phyloP scores from a whole-genome alignment of 2,797 vertebrate species.

The Pseudopleuronectes americanus region DNA sequence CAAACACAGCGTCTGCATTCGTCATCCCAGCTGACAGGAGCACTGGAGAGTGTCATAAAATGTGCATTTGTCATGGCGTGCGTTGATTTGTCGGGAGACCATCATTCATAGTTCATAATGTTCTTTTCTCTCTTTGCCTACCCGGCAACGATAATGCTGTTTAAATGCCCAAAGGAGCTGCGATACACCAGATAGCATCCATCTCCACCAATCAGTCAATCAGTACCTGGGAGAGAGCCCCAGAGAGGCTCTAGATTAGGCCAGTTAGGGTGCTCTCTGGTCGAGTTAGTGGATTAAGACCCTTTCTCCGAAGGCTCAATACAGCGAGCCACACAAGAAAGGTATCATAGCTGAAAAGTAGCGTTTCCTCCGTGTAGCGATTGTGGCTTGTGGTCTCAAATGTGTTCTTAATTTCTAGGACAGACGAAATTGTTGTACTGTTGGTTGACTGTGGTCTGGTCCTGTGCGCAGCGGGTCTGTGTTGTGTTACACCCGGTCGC shows the following conservation, averaged over 20 bases:
- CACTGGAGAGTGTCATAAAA: constrained; percentile 72
- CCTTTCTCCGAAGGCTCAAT: constrained; percentile 59
- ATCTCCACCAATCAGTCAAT: constrained; percentile 81
- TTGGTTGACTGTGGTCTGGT: constrained; percentile 56
- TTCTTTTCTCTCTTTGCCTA: constrained; percentile 57
- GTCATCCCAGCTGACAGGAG: constrained; percentile 66
- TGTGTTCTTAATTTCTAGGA: constrained; percentile 70
- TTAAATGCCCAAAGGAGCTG: constrained; percentile 76
- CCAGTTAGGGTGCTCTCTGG: constrained; percentile 74
- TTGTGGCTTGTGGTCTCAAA: constrained; percentile 69
- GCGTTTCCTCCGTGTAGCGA: constrained; percentile 51
- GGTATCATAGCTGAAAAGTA: constrained; percentile 55
- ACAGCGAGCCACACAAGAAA: constrained; percentile 51
- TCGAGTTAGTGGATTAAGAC: constrained; percentile 78
- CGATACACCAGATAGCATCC: constrained; percentile 76
- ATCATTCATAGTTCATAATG: constrained; percentile 79
- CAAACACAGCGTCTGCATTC: constrained; percentile 59
- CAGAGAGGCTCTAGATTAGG: constrained; percentile 70
- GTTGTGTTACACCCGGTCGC: constrained; percentile 56
- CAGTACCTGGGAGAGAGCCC: constrained; percentile 68
- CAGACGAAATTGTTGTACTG: constrained; percentile 69
- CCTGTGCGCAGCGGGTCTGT: constrained; percentile 45
- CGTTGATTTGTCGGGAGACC: constrained; percentile 74
- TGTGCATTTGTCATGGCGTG: constrained; percentile 73
- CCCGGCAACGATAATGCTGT: constrained; percentile 72